phyloP scores from a whole-genome alignment of 2,797 vertebrate species.

The Mycteria americana region DNA sequence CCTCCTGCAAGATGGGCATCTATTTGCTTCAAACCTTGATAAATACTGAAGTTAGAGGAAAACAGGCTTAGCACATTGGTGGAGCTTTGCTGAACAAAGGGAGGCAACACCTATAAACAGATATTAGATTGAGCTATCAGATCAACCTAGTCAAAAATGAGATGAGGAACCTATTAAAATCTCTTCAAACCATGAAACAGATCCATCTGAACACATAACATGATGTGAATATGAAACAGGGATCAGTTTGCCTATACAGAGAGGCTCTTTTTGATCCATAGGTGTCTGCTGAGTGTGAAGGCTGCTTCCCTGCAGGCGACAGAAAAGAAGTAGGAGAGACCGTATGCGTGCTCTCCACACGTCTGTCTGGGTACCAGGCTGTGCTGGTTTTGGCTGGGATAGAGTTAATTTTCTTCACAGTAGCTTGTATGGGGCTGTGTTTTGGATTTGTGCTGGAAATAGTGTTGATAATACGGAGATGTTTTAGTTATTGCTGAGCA shows the following conservation, averaged over 20 bases:
- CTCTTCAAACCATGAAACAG: not conserved
- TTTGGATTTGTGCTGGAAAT: too few species aligned
- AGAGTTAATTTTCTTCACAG: too few species aligned
- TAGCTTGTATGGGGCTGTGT: too few species aligned
- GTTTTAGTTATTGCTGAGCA: too few species aligned
- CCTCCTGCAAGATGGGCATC: not conserved
- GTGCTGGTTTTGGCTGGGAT: too few species aligned
- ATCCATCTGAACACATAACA: not conserved
- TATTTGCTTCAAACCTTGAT: not conserved
- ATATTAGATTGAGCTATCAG: not conserved
- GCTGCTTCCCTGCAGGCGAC: not conserved
- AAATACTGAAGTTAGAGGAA: not conserved
- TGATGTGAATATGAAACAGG: not conserved
- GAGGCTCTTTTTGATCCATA: not conserved
- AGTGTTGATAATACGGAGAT: too few species aligned
- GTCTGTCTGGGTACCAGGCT: not conserved
- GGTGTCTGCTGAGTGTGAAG: not conserved
- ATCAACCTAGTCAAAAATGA: not conserved
- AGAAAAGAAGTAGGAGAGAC: not conserved
- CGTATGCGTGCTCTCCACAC: accelerated
- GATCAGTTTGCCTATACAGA: not conserved
- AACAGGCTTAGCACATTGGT: not conserved
- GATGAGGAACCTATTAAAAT: not conserved
- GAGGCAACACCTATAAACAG: not conserved
- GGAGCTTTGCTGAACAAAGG: not conserved